A percentile compares a stretch with the other conserved stretches of the same genome.
phyloP scores from a whole-genome alignment of 2,113 vertebrate genomes.

The Misgurnus mizolepis region DNA sequence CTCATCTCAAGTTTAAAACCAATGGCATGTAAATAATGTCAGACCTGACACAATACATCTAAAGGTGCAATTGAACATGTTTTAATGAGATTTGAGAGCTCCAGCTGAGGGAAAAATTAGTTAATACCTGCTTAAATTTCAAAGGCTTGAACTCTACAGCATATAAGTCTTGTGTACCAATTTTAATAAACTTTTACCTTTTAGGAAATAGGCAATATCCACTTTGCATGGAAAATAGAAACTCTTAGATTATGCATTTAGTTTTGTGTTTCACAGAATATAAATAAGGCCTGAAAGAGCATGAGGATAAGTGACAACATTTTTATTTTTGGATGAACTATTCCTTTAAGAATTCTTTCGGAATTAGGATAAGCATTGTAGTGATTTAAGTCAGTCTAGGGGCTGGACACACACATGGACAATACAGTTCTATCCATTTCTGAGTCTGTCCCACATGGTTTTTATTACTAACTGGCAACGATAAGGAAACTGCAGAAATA shows the following conservation, averaged over 20 bases:
- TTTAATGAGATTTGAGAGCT: too few relatives aligned
- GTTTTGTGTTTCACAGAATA: neutral
- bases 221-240: too few relatives aligned
- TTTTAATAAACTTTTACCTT: too few relatives aligned
- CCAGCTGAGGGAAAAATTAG: too few relatives aligned
- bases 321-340: neutral
- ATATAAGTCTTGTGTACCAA: too few relatives aligned
- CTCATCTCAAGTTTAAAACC: too few relatives aligned
- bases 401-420: constrained; percentile 24
- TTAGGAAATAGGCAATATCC: too few relatives aligned
- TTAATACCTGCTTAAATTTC: too few relatives aligned
- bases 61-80: too few relatives aligned
- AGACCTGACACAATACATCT: too few relatives aligned
- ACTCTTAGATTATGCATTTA: neutral
- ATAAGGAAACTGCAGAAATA: constrained; percentile 54
- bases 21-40: too few relatives aligned
- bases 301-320: neutral
- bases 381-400: constrained; percentile 18
- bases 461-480: constrained; percentile 73
- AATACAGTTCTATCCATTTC: constrained; percentile 74
- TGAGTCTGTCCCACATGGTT: constrained; percentile 79
- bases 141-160: too few relatives aligned
- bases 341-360: constrained; percentile 4
- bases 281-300: neutral
- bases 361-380: neutral